Evolutionary conservation across 2,797 vertebrate genomes (phyloP), one percentile per base, ranked within the genome.

Genomic region (Sebastes taczanowskii): DNA sequence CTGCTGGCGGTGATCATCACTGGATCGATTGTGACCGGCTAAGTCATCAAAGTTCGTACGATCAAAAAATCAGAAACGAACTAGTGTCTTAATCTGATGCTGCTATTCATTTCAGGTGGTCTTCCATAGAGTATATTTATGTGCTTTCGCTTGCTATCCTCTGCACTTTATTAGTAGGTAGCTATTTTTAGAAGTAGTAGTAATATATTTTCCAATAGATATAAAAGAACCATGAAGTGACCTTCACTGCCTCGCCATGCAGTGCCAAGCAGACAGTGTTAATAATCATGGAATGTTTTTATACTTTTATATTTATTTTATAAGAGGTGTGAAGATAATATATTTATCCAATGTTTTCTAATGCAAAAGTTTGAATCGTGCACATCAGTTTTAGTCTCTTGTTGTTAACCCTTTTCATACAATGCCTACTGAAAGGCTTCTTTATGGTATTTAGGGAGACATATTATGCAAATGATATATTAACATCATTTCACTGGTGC

Each of bases 301-400:
- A 7, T 38, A 63, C n/a, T 23, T 23, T 35, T 35, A 61, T 30
- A 59, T 29, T 8, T 10, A 59, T 10, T 30, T 30, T 14, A 20
- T 52, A 58, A 38, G 35, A 0, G 5, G 14, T 59, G 0, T 0
- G 14, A 20, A 20, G 4, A 0, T 2, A 11, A 38, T 13, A 4
- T 34, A 35, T 14, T 20, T 16, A 16, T 58, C 55, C 27, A 3
- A 0, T 20, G 14, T 38, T 29, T 66, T 49, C 38, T 2, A 29
- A 0, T 34, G 4, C 16, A 23, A 7, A 25, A 11, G 10, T 1
- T 60, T 6, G 22, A 22, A 30, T 61, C 1, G 0, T 46, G 34
- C 35, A 59, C 65, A 59, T 59, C 1, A 11, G 38, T 38, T 75
- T 75, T 65, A 9, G 52, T 52, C 35, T 20, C 1, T 70, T 29